phyloP scores from a whole-genome alignment of 2,888 invertebrate genomes.

The Macrosoma leucophasiata region DNA sequence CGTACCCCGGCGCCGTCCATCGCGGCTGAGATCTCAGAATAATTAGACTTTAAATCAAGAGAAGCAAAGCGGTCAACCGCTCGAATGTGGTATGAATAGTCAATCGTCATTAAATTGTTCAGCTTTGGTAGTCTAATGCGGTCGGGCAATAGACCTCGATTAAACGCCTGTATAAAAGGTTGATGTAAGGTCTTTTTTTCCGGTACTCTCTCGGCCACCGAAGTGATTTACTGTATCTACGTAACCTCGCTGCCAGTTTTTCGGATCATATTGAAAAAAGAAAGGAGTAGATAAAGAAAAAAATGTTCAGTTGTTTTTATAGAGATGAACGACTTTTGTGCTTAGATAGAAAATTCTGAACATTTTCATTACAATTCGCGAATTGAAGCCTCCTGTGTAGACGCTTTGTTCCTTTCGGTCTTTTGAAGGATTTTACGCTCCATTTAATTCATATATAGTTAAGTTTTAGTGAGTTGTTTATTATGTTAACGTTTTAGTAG shows the following conservation, averaged over 20 bases:
- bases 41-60: slow-evolving; percentile 73
- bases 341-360: no score
- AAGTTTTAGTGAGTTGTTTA: no score
- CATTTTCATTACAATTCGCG: no score
- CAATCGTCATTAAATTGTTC: slow-evolving; percentile 74
- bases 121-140: slow-evolving; percentile 70
- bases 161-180: slow-evolving; percentile 27
- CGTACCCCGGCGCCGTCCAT: slow-evolving; percentile 57
- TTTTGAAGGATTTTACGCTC: no score
- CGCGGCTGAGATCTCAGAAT: slow-evolving; percentile 68
- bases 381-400: no score
- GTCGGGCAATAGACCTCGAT: slow-evolving; percentile 22
- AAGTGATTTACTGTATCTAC: slow-evolving; percentile 28
- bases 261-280: slow-evolving; percentile 24
- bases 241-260: slow-evolving; percentile 22
- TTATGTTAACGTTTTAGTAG: no score
- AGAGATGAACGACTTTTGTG: no score
- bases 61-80: slow-evolving; percentile 69
- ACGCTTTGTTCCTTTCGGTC: no score
- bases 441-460: no score
- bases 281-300: slow-evolving; percentile 14
- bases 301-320: no score
- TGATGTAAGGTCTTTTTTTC: slow-evolving; percentile 25
- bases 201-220: slow-evolving; percentile 20
- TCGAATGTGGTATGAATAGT: slow-evolving; percentile 72